Evolutionary conservation across 2,888 invertebrate species (phyloP), one percentile per base, ranked within the genome.

Genomic region (Protodeltote pygarga): DNA sequence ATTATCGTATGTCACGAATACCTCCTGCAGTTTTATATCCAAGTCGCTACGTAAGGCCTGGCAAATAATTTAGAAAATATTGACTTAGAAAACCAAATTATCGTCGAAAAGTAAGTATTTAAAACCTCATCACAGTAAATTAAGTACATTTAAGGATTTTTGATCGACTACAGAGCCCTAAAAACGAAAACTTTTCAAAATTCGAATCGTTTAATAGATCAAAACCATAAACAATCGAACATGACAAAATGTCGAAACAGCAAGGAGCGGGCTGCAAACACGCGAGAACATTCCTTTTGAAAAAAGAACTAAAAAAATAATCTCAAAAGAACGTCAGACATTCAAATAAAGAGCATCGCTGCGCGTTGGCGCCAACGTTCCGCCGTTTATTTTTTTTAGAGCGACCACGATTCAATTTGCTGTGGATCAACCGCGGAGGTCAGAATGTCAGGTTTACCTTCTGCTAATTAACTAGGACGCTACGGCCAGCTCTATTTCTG

Each of bases 361-460:
- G 85, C 86, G 85, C 85, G 85, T 84, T 88, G 91, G 91, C 91
- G 91, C 91, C 91, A 89, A 87, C 89, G 85, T 84, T 85, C 85
- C 64, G 80, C 77, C 71, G 81, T 78, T 83, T 82, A 77, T 84
- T 87, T 88, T 88, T 88, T 87, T 83, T 85, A 82, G 80, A 83
- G 83, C 81, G 74, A 66, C 81, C 83, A 83, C 83, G 85, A 82
- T 88, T 89, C 88, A 89, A 89, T 89, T 89, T 89, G 88, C 87
- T 86, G 72, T 55, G 73, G 76, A 79, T 81, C 84, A 77, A 68
- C 70, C 75, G 74, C 71, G 67, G 77, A 79, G 81, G 81, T 81
- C 85, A 83, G 77, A 79, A 75, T 79, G 67, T 61, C 64, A 66
- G 67, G 20, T 37, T 59, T 42, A 51, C 57, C 48, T 49, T 37